A percentile compares a stretch with the other conserved stretches of the same genome.
Evolutionary conservation across 2,888 invertebrate genomes (phyloP).

Genomic region (Oxytorus armatus): DNA sequence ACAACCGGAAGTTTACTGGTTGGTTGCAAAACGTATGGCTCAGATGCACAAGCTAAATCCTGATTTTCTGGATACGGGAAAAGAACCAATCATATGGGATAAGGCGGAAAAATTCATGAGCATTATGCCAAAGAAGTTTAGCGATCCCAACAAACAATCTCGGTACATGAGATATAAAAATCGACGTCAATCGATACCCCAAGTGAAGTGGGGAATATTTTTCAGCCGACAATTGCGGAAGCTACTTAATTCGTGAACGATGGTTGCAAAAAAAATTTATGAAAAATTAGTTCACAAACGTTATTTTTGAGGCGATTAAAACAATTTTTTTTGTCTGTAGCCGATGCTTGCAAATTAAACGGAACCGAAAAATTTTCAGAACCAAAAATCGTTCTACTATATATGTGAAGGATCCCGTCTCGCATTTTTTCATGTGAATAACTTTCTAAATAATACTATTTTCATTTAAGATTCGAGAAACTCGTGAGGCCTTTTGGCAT

Average conservation of each 20-base stretch:
- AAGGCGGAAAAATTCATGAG: conserved; percentile 91
- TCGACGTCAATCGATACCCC: too few species aligned
- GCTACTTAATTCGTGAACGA: too few species aligned
- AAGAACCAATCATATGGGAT: conserved; percentile 90
- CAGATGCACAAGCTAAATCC: conserved; percentile 90
- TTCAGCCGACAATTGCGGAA: too few species aligned
- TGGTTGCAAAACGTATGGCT: conserved; percentile 94
- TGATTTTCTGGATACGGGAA: conserved; percentile 82
- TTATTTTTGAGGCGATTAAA: too few species aligned
- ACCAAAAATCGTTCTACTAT: too few species aligned
- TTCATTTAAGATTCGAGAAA: conserved; percentile 87
- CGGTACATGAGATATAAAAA: conserved; percentile 85
- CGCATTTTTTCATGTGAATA: background rate
- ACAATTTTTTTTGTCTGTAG: too few species aligned
- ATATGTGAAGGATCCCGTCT: background rate
- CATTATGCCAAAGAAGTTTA: conserved; percentile 90
- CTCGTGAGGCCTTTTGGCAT: conserved; percentile 88
- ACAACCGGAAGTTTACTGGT: conserved; percentile 88
- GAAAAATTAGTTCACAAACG: too few species aligned
- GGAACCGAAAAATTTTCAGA: background rate
- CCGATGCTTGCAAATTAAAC: too few species aligned
- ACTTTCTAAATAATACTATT: background rate
- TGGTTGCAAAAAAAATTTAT: too few species aligned
- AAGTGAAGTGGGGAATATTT: too few species aligned
- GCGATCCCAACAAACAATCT: conserved; percentile 88